Base-by-base conservation (phyloP, 2,888 invertebrate species). In the Lepidocyrtoides sp. region DNA sequence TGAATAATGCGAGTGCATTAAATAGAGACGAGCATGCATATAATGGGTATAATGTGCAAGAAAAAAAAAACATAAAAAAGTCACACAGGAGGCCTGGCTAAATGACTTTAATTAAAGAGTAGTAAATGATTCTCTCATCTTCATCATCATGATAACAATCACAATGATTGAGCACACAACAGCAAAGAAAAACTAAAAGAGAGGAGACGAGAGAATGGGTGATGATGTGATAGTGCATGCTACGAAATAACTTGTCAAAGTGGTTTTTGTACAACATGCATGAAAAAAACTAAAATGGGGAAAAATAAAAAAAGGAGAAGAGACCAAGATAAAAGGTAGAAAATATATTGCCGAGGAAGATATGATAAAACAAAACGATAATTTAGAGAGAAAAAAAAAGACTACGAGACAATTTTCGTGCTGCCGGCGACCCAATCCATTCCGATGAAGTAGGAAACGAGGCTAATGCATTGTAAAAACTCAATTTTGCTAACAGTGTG, bases 381-480 rank as follows among this genome's bases (percentile, higher is more conserved):
- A 69, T 69, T 72, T 44, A 72, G 12, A n/a, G n/a, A n/a, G n/a
- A n/a, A n/a, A n/a, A 20, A 82, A 82, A 44, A 36, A 57, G 12
- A 26, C 63, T 8, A 60, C 54, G 44, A 60, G 63, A 82, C 60
- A 60, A 41, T 44, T 54, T 87, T 87, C 87, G 66, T 87, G 87
- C 36, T 79, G 66, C 41, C 20, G 81, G 66, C 82, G 88, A 82
- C 88, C 88, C 81, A 88, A 81, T 88, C 77, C 60, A 60, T 79
- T n/a, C 44, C 51, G 41, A 69, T 82, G 54, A 87, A 81, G 79
- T 66, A 81, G 81, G 81, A 66, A 88, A 81, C 36, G 81, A 51
- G 88, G 88, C 88, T 88, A 88, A 86, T 86, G 51, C 36, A 72
- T 83, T 23, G 29, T 83, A 83, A 83, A 83, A 66, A 66, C 23